phyloP scores from a whole-genome alignment of 2,888 invertebrate genomes.

The Crioceris asparagi region DNA sequence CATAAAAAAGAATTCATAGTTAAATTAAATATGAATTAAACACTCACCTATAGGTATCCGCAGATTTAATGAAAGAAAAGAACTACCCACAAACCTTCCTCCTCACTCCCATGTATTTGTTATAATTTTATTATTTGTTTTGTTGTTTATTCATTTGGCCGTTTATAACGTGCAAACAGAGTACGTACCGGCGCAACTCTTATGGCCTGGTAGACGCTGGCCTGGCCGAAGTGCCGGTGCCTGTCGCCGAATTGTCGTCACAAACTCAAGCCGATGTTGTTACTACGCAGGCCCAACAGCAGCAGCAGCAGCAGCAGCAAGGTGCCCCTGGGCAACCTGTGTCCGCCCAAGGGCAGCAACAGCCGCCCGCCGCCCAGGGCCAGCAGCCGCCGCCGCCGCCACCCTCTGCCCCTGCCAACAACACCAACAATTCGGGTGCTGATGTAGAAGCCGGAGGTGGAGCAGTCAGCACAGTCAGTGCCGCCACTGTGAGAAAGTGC shows the following conservation, averaged over 20 bases:
- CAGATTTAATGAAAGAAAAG: no score
- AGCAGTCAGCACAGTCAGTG: slow-evolving; percentile 6
- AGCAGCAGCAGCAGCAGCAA: no score
- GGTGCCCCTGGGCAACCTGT: no score
- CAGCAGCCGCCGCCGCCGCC: slow-evolving; percentile 45
- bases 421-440: slow-evolving; percentile 40
- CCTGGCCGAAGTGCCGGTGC: slow-evolving; percentile 37
- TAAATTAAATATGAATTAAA: no score
- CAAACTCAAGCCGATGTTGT: slow-evolving; percentile 32
- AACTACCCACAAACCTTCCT: no score
- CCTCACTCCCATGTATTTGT: no score
- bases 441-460: slow-evolving; percentile 51
- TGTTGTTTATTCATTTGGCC: no score
- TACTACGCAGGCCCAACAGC: slow-evolving; percentile 30
- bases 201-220: slow-evolving; percentile 39
- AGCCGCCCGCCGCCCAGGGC: slow-evolving; percentile 58
- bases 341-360: slow-evolving; percentile 39
- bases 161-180: slow-evolving; percentile 35
- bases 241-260: slow-evolving; percentile 37
- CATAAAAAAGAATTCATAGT: no score
- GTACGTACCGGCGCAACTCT: slow-evolving; percentile 41
- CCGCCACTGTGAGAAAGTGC: slow-evolving; percentile 53
- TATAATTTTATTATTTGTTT: no score
- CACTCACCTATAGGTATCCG: no score
- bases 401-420: slow-evolving; percentile 40